Conservation (phyloP, 1,140 invertebrate genomes). For the Zeugodacus cucurbitae region DNA sequence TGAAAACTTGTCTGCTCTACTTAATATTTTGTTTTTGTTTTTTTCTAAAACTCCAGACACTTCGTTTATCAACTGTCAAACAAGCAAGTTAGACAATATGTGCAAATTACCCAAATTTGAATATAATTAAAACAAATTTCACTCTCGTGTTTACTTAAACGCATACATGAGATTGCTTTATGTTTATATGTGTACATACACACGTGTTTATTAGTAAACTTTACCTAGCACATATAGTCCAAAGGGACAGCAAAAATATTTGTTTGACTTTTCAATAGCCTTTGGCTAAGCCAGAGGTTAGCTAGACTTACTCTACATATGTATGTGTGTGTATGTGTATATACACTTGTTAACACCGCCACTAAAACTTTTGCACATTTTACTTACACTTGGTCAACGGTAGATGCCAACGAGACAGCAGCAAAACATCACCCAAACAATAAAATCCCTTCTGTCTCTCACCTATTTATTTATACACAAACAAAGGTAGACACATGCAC, state of each 20-base stretch:
- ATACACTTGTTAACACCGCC: neutral
- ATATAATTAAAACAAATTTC: neutral
- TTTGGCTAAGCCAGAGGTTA: neutral
- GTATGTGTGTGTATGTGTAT: neutral
- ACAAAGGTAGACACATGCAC: neutral
- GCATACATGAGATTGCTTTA: neutral
- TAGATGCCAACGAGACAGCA: neutral
- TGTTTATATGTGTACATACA: neutral
- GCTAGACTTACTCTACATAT: neutral
- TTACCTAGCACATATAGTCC: neutral
- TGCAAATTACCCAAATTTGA: neutral
- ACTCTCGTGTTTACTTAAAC: neutral
- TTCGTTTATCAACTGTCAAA: neutral
- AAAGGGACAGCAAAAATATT: neutral
- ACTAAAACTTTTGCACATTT: neutral
- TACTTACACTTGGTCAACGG: neutral
- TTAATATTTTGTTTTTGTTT: neutral
- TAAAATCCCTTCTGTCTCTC: neutral
- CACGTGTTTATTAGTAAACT: neutral
- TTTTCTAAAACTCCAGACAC: neutral
- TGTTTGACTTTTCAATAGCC: neutral
- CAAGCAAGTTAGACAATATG: neutral
- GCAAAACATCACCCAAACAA: conserved; percentile 1
- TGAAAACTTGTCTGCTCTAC: neutral
- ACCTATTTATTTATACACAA: neutral